Evolutionary conservation across 2,888 invertebrate genomes (phyloP).

Genomic region (Thelaira solivaga): DNA sequence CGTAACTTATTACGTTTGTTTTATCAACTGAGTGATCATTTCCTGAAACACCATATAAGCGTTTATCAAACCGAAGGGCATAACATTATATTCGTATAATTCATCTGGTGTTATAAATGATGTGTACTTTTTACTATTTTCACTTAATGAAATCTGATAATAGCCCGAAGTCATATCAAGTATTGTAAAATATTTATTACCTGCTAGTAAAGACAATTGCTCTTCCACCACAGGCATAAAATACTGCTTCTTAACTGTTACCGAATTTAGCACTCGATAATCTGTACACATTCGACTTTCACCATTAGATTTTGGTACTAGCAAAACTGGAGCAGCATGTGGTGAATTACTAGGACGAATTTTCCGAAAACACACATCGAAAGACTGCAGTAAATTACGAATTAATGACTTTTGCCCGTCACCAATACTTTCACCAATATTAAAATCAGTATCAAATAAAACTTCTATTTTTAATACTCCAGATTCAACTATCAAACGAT

Average conservation of each 20-base stretch:
- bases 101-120: slow-evolving; percentile 53
- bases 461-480: no score
- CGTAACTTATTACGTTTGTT: slow-evolving; percentile 13
- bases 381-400: slow-evolving; percentile 27
- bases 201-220: slow-evolving; percentile 26
- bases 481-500: no score
- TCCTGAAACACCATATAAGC: slow-evolving; percentile 42
- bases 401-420: slow-evolving; percentile 59
- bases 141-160: slow-evolving; percentile 43
- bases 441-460: no score
- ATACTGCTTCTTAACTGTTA: slow-evolving; percentile 38
- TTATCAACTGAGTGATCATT: slow-evolving; percentile 37
- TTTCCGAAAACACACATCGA: slow-evolving; percentile 34
- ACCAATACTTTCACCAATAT: no score
- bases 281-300: slow-evolving; percentile 54
- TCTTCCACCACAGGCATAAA: slow-evolving; percentile 59
- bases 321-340: slow-evolving; percentile 50
- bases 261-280: slow-evolving; percentile 37
- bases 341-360: slow-evolving; percentile 17
- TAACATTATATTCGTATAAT: slow-evolving; percentile 54
- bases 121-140: slow-evolving; percentile 34
- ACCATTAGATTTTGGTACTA: slow-evolving; percentile 45
- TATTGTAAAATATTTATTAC: slow-evolving; percentile 27
- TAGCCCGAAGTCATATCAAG: slow-evolving; percentile 55
- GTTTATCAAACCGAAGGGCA: slow-evolving; percentile 54